Evolutionary conservation across 2,888 invertebrate species (phyloP), one percentile per base, ranked within the genome.

Genomic region (Pasiphila rectangulata): DNA sequence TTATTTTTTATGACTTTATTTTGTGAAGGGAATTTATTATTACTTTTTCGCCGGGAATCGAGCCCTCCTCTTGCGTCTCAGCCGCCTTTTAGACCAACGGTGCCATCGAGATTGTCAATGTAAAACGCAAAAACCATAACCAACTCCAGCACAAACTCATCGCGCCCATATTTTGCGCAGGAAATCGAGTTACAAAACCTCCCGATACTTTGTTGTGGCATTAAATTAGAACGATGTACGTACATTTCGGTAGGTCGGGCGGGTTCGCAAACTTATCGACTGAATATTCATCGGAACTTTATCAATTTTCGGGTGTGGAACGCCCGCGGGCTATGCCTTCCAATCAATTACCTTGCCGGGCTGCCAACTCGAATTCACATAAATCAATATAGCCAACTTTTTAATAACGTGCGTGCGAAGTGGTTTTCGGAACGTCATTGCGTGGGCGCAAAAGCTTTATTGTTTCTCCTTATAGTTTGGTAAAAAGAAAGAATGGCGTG

Each of bases 241-340:
- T 62, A 62, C 53, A 59, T 48, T 45, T 42, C 54, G 57, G 51
- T 24, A 41, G 49, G 44, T 45, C 44, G 44, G n/a, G 43, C 40
- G 48, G 52, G 49, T 51, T 48, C 17, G 25, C 45, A 41, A 59
- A 56, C 49, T 56, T 54, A 38, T 36, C 32, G 55, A 53, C 61
- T 57, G 62, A 71, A 63, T 67, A 71, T 71, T 67, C 71, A 64
- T 63, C 57, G 54, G 64, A 71, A 71, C 71, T 71, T 71, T 71
- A 69, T 71, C 72, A 71, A 71, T 71, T 71, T 71, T 71, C 63
- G 62, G 61, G 59, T 61, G 54, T 51, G 53, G 55, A 56, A 47
- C 61, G 58, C 61, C 57, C 51, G 54, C 62, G 61, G n/a, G 68
- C 59, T 51, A 4, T 43, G 45, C 53, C 62, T 61, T 57, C 60